Percentiles rank a stretch among this genome's conserved stretches.
phyloP scores from a whole-genome alignment of 1,140 invertebrate genomes.

The Microplitis mediator region DNA sequence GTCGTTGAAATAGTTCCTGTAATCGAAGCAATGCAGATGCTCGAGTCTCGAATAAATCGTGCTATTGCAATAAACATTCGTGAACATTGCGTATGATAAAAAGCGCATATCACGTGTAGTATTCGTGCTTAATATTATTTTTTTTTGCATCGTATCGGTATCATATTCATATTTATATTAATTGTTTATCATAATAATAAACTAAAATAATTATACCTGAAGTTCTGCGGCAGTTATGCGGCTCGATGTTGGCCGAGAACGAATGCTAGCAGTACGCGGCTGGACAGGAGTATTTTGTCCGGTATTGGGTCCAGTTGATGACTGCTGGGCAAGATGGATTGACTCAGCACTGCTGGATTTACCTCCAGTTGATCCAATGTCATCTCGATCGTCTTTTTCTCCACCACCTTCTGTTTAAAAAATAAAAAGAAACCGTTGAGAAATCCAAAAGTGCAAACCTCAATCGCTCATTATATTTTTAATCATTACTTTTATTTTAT shows the following conservation, averaged over 20 bases:
- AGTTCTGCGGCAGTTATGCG: slow-evolving; percentile 88
- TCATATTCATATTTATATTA: slow-evolving; percentile 10
- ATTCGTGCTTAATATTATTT: slow-evolving; percentile 15
- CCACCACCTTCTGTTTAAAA: slow-evolving; percentile 62
- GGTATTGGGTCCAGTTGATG: slow-evolving; percentile 55
- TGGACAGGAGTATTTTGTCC: slow-evolving; percentile 67
- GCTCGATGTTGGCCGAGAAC: slow-evolving; percentile 82
- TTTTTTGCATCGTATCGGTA: slow-evolving; percentile 1
- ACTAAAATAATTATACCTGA: slow-evolving; percentile 61
- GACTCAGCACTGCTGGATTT: slow-evolving; percentile 83
- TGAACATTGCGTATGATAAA: slow-evolving; percentile 19
- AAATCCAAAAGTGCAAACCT: too few relatives aligned
- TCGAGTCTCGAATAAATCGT: slow-evolving; percentile 31
- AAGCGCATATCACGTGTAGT: slow-evolving; percentile 28
- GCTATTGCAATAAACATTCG: slow-evolving; percentile 28
- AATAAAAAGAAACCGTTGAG: not conserved
- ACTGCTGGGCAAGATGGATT: slow-evolving; percentile 67
- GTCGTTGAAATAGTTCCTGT: slow-evolving; percentile 82
- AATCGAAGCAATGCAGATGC: slow-evolving; percentile 43
- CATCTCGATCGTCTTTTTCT: slow-evolving; percentile 72
- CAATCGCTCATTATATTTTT: too few relatives aligned
- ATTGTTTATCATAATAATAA: not conserved
- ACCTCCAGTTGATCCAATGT: slow-evolving; percentile 66
- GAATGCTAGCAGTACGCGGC: slow-evolving; percentile 84
- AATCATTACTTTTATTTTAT: too few relatives aligned